These are phyloP conservation scores for Colinus virginianus DNA, from an alignment of 2,113 vertebrate species.

Conservation along the genomic window DNA sequence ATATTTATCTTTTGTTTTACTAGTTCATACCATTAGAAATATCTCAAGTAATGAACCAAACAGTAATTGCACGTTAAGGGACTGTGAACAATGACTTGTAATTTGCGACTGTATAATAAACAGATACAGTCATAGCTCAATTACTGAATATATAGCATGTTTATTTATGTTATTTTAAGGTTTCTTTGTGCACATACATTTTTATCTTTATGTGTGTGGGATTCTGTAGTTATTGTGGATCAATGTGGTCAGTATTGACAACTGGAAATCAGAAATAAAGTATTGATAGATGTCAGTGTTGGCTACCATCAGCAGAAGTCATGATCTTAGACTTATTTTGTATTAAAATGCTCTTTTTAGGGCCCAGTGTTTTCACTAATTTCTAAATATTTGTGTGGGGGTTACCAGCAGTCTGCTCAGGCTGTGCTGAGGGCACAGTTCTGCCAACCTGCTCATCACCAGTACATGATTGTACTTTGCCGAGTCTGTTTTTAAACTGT, in stretches of 20 bases:
- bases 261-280: neutral
- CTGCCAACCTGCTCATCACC: neutral
- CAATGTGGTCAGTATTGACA: neutral
- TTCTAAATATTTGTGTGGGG: neutral
- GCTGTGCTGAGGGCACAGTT: neutral
- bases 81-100: neutral
- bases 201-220: neutral
- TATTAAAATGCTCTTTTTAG: neutral
- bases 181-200: neutral
- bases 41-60: neutral
- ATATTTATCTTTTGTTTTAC: neutral
- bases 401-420: neutral
- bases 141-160: neutral
- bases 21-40: neutral
- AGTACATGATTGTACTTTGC: rapidly evolving
- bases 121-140: neutral
- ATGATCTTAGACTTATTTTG: neutral
- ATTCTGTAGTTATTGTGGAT: neutral
- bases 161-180: conserved; percentile 11
- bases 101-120: conserved; percentile 32
- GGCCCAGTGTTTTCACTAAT: neutral
- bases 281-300: neutral
- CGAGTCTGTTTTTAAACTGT: neutral
- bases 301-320: neutral
- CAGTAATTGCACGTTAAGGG: conserved; percentile 45